Percentiles rank a stretch among this genome's conserved stretches.
Conservation (phyloP, 1,140 invertebrate genomes). For the Pogonus chalceus region DNA sequence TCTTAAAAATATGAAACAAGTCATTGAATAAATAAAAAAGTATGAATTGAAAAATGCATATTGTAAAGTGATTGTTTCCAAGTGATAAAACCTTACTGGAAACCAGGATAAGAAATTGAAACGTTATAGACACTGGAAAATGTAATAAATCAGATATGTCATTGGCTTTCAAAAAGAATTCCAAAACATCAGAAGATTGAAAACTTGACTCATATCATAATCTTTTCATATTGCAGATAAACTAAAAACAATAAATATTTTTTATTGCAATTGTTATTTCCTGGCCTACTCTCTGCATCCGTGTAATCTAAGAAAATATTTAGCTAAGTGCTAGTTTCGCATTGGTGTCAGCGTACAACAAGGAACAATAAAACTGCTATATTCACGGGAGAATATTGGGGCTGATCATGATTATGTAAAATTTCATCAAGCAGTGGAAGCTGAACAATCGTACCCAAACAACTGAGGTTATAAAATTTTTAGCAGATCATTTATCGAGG, state of each 20-base stretch:
- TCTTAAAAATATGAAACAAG: background rate
- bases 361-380: no score
- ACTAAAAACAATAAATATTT: no score
- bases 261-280: no score
- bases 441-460: background rate
- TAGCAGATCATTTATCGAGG: slow-evolving; percentile 1
- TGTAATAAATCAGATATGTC: background rate
- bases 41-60: background rate
- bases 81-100: background rate
- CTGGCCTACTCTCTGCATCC: no score
- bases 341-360: no score
- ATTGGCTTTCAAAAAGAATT: no score
- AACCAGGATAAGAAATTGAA: background rate
- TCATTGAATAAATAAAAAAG: background rate
- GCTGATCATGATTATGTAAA: slow-evolving; percentile 7
- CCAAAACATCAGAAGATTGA: no score
- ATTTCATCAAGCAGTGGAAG: background rate
- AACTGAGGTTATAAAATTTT: background rate
- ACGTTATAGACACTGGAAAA: background rate
- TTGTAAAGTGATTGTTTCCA: background rate
- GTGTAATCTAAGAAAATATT: no score
- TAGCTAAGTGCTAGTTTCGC: no score
- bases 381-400: no score
- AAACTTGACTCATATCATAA: no score
- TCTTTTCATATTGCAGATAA: no score